Base-by-base conservation (phyloP, 1,140 invertebrate species). In the Pentalonia nigronervosa region DNA sequence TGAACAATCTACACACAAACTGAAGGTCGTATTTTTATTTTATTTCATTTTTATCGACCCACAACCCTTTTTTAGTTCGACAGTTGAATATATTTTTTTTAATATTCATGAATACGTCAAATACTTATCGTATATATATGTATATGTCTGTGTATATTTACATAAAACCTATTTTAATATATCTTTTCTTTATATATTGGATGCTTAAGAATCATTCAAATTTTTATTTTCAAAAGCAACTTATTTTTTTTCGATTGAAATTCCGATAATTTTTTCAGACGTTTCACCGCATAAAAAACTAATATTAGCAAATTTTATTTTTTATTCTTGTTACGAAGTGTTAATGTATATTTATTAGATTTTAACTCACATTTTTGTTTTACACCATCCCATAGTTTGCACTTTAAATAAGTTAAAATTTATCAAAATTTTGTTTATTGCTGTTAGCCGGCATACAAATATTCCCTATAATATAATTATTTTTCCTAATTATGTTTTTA, bases 91-190 rank as follows among this genome's bases (percentile, higher is more conserved):
- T 56, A 36, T 89, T 89, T 56, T 89, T 89, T 89, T 56, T 89
- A 56, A 53, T 56, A 56, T 56, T 56, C 17, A 89, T 41, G 47
- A 53, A 48, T 89, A 89, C 21, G 88, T 56, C 48, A 36, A 56
- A 89, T 53, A 56, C 47, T 89, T 48, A n/a, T 0, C 30, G 8
- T 34, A 48, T 87, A 34, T 48, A 20, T 87, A 87, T 89, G 36
- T 48, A 20, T 87, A 87, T 89, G 36, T 34, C 8, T 53, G 34
- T 88, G n/a, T 23, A 48, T 88, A 50, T 88, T 53, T 50, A 41
- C 14, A 53, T 88, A 48, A 53, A 88, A 88, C 87, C 30, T 48
- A 88, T 88, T 88, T 88, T 88, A n/a, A 88, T 88, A 88, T 88
- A 9, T 50, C n/a, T 34, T n/a, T 88, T 47, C 23, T 86, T 17